phyloP scores from a whole-genome alignment of 2,113 vertebrate genomes.

The Pyrgilauda ruficollis region DNA sequence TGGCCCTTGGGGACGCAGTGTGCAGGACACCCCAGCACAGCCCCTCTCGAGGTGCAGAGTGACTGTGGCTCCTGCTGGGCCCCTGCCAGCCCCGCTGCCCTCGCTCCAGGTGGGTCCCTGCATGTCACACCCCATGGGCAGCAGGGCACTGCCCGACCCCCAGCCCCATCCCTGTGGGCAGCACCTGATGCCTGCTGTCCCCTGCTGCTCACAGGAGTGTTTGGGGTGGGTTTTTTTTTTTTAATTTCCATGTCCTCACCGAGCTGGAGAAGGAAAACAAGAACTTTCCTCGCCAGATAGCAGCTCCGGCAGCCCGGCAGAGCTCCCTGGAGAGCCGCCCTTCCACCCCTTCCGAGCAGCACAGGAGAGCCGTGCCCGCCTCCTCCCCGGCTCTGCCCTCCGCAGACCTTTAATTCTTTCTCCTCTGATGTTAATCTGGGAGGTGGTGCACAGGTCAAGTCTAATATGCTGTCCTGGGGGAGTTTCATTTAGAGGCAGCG shows the following conservation, averaged over 20 bases:
- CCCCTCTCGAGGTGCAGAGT: not conserved
- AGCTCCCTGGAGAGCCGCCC: not conserved
- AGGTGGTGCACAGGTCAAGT: constrained; percentile 44
- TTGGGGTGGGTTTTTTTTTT: not conserved
- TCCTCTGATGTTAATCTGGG: constrained; percentile 47
- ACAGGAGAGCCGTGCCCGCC: not conserved
- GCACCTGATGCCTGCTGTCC: not conserved
- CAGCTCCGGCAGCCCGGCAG: not conserved
- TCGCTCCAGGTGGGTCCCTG: fast-evolving
- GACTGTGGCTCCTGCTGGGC: not conserved
- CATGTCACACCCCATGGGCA: fast-evolving
- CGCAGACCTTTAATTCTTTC: constrained; percentile 32
- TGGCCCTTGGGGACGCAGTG: fast-evolving
- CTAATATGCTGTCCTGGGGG: constrained; percentile 45
- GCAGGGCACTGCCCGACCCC: not conserved
- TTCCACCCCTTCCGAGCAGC: not conserved
- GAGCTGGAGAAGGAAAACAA: not conserved
- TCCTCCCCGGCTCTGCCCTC: not conserved
- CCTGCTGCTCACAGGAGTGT: not conserved
- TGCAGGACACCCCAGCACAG: fast-evolving
- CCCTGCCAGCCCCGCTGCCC: not conserved
- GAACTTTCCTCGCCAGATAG: not conserved
- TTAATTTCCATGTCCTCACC: not conserved
- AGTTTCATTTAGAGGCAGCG: not conserved
- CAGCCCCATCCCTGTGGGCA: not conserved